A percentile compares a stretch with the other conserved stretches of the same genome.
Evolutionary conservation across 2,113 vertebrate genomes (phyloP).

Genomic region (Hydropotes inermis): DNA sequence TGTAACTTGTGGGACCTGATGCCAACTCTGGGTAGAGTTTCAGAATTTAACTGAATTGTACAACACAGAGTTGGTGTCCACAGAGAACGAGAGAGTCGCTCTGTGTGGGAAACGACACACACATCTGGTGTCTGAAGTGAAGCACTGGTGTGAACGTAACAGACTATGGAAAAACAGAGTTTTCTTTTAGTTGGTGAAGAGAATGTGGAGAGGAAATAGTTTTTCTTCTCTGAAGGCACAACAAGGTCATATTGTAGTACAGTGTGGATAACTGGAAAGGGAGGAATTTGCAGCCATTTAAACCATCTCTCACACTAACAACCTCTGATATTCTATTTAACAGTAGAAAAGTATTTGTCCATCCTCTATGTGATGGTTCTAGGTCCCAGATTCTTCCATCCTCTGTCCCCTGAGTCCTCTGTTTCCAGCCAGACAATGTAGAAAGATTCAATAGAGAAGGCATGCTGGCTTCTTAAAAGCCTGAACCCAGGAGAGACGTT

Average conservation of each 20-base stretch:
- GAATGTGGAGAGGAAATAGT: not conserved
- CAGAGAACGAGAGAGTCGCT: not conserved
- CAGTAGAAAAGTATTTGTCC: not conserved
- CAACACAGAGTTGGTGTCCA: not conserved
- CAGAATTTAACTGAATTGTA: not conserved
- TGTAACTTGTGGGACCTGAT: not conserved
- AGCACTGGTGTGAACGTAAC: not conserved
- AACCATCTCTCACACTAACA: not conserved
- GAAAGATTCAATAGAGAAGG: not conserved
- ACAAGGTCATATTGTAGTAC: not conserved
- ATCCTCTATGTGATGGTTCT: not conserved
- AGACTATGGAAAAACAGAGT: not conserved
- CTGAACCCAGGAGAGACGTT: not conserved
- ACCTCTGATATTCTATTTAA: not conserved
- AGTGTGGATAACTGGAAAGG: not conserved
- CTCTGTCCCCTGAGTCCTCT: not conserved
- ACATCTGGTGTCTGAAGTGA: not conserved
- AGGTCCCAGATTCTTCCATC: not conserved
- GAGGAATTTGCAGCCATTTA: not conserved
- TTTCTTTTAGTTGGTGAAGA: not conserved
- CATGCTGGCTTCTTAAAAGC: not conserved
- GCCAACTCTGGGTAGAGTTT: not conserved
- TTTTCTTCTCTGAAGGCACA: not conserved
- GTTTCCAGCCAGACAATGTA: not conserved
- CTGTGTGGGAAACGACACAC: not conserved